Percentiles rank a stretch among this genome's conserved stretches.
These are phyloP conservation scores for Diglossa cyanea DNA, from an alignment of 2,797 vertebrate species.

Conservation along the genomic window DNA sequence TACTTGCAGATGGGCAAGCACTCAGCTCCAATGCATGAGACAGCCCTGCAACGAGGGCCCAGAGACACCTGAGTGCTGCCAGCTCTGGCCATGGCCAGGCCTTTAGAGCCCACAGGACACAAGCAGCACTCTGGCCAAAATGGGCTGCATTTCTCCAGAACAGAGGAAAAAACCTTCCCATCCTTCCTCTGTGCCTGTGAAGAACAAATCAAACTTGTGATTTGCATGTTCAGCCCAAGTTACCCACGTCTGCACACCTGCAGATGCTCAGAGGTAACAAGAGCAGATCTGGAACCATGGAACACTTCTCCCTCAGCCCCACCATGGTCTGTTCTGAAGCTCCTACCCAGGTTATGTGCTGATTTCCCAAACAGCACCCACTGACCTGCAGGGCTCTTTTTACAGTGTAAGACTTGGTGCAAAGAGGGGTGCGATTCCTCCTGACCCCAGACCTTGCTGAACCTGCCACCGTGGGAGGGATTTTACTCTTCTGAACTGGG, in stretches of 20 bases:
- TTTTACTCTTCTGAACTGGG: neutral
- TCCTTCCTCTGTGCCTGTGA: neutral
- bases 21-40: neutral
- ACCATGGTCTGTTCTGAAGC: neutral
- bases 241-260: neutral
- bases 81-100: neutral
- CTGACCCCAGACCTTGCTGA: neutral
- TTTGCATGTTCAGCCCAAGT: neutral
- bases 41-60: fast-evolving
- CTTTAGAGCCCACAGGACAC: neutral
- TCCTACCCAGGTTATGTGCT: neutral
- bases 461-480: neutral
- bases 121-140: neutral
- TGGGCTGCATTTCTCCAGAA: neutral
- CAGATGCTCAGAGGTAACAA: neutral
- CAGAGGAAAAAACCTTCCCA: neutral
- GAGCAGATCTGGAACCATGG: fast-evolving
- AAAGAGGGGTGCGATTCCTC: neutral
- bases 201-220: neutral
- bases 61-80: neutral
- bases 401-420: neutral
- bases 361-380: neutral
- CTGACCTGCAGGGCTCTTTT: neutral
- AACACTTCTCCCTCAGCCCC: neutral
- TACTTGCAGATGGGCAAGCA: neutral